Conservation (phyloP, 2,888 invertebrate species). For the Oxyscelio sp. region DNA sequence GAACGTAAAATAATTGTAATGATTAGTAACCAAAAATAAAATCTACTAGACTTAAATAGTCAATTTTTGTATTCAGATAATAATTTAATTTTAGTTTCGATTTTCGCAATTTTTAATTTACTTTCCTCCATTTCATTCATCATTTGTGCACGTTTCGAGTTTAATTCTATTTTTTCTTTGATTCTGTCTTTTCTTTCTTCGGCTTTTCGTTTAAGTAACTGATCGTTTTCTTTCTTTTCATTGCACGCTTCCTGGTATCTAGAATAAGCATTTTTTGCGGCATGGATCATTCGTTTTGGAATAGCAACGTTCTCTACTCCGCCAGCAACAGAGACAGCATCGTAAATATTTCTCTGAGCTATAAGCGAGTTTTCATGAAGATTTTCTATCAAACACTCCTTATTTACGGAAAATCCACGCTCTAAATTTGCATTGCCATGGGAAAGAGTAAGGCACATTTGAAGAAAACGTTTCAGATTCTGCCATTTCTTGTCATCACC, state of each 20-base stretch:
- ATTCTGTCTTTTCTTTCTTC: constrained; percentile 16
- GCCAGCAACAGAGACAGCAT: constrained; percentile 56
- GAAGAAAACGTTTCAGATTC: constrained; percentile 47
- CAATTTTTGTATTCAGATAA: not conserved
- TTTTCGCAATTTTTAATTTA: constrained; percentile 1
- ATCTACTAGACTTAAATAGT: no score
- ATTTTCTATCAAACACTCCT: constrained; percentile 76
- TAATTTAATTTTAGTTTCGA: not conserved
- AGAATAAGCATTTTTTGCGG: constrained; percentile 57
- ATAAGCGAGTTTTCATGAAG: constrained; percentile 70
- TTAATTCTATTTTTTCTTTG: constrained; percentile 8
- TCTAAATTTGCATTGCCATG: constrained; percentile 76
- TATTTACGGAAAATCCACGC: constrained; percentile 75
- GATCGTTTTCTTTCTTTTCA: constrained; percentile 21
- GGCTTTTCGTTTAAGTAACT: constrained; percentile 7
- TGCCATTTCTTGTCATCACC: not conserved
- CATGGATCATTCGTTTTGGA: constrained; percentile 56
- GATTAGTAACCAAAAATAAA: no score
- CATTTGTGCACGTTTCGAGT: not conserved
- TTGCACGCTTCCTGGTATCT: constrained; percentile 42
- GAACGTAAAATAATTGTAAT: no score
- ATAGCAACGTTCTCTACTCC: constrained; percentile 5
- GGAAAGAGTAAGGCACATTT: constrained; percentile 68
- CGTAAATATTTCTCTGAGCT: constrained; percentile 72
- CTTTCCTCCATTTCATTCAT: constrained; percentile 2